Evolutionary conservation across 1,140 invertebrate genomes (phyloP).

Genomic region (Euwallacea fornicatus): DNA sequence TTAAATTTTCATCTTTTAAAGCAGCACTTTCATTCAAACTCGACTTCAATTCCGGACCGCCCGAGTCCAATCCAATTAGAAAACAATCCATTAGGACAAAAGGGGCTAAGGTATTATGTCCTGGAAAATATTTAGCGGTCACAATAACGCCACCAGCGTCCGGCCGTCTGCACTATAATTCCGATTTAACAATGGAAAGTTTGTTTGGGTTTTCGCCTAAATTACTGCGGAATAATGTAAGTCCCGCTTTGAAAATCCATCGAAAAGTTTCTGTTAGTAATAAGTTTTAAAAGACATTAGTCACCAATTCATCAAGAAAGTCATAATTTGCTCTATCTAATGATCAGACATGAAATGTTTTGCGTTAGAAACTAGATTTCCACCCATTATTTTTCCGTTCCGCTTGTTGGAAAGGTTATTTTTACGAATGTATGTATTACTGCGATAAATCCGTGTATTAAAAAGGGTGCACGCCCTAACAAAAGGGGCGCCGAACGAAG

Average conservation of each 20-base stretch:
- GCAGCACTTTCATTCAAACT: too few species aligned
- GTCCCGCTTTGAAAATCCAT: too few species aligned
- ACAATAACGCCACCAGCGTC: conserved; percentile 7
- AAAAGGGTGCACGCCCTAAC: conserved; percentile 10
- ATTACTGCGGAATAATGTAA: not conserved
- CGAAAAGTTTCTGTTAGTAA: too few species aligned
- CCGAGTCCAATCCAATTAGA: conserved; percentile 31
- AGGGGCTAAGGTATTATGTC: conserved; percentile 28
- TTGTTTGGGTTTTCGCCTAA: not conserved
- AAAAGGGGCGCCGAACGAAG: conserved; percentile 3
- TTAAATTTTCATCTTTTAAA: too few species aligned
- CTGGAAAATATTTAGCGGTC: conserved; percentile 32
- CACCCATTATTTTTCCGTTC: not conserved
- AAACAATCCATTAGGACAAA: conserved; percentile 38
- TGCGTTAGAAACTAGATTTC: too few species aligned
- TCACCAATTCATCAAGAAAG: too few species aligned
- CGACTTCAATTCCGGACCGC: conserved; percentile 16
- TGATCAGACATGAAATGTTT: too few species aligned
- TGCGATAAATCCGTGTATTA: conserved; percentile 11
- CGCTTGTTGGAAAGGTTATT: conserved; percentile 2
- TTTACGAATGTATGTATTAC: conserved; percentile 10
- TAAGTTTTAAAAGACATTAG: too few species aligned
- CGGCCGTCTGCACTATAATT: conserved; percentile 16
- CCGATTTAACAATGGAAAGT: conserved; percentile 20
- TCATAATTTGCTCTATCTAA: too few species aligned